Evolutionary conservation across 2,113 vertebrate genomes (phyloP).

Genomic region (Takifugu bimaculatus): DNA sequence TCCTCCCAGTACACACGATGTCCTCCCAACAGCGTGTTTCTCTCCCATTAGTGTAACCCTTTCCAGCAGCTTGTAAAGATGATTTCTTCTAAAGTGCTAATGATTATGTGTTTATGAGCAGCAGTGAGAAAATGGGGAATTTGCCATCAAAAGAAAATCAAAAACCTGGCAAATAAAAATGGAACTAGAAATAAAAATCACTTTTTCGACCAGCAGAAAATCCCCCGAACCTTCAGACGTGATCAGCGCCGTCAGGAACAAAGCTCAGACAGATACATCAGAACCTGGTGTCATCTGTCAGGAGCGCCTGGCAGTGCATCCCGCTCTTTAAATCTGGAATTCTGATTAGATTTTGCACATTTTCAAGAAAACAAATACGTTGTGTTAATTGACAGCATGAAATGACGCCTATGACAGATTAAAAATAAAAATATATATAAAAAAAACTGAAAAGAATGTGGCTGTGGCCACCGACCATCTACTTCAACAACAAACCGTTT

Average conservation of each 20-base stretch:
- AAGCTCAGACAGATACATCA: too few relatives aligned
- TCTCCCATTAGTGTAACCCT: constrained; percentile 21
- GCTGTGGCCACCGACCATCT: constrained; percentile 29
- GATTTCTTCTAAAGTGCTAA: constrained; percentile 68
- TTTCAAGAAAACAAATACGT: not conserved
- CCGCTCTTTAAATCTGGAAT: too few relatives aligned
- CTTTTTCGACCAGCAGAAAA: too few relatives aligned
- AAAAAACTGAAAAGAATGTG: constrained; percentile 9
- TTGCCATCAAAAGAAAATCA: not conserved
- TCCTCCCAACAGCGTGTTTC: constrained; percentile 30
- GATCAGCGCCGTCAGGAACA: not conserved
- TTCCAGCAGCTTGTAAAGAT: constrained; percentile 19
- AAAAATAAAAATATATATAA: not conserved
- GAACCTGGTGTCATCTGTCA: too few relatives aligned
- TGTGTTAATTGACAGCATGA: not conserved
- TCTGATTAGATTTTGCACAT: too few relatives aligned
- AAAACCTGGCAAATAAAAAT: too few relatives aligned
- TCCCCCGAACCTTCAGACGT: too few relatives aligned
- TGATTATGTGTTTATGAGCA: constrained; percentile 49
- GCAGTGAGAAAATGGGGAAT: constrained; percentile 46
- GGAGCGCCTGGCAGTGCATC: too few relatives aligned
- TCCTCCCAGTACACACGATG: constrained; percentile 44
- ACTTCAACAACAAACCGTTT: constrained; percentile 49
- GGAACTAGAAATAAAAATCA: too few relatives aligned
- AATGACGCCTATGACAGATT: not conserved